Percentiles rank a stretch among this genome's conserved stretches.
phyloP scores from a whole-genome alignment of 2,888 invertebrate species.

The Willowsia nigromaculata region DNA sequence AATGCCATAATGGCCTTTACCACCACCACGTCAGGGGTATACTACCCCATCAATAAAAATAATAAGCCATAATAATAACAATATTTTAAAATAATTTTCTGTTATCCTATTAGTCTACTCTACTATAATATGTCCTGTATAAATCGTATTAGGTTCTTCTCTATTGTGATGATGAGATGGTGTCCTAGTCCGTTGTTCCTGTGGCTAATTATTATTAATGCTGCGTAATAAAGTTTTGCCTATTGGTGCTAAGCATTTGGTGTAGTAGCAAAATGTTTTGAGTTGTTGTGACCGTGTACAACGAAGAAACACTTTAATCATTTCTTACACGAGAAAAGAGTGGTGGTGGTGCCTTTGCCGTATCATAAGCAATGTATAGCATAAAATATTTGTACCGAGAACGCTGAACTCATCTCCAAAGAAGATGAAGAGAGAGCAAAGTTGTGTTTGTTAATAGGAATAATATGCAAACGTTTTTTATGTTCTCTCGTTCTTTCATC shows the following conservation, averaged over 20 bases:
- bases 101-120: too few relatives aligned
- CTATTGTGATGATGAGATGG: background rate
- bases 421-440: slow-evolving; percentile 2
- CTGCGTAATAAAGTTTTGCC: background rate
- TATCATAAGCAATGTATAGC: background rate
- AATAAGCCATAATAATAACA: too few relatives aligned
- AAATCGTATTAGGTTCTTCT: background rate
- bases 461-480: background rate
- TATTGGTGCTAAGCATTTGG: background rate
- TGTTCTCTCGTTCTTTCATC: background rate
- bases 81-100: too few relatives aligned
- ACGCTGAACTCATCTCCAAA: slow-evolving; percentile 7
- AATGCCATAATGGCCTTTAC: background rate
- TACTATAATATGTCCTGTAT: background rate
- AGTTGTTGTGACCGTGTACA: slow-evolving; percentile 1
- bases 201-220: slow-evolving; percentile 10
- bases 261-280: background rate
- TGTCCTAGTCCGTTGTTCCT: background rate
- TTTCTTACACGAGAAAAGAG: background rate
- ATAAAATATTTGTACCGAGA: background rate
- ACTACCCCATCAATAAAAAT: too few relatives aligned
- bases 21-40: too few relatives aligned
- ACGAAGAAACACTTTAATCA: background rate
- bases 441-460: background rate
- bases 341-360: background rate